Base-by-base conservation (phyloP, 2,888 invertebrate species). In the Caenorhabditis doughertyi region DNA sequence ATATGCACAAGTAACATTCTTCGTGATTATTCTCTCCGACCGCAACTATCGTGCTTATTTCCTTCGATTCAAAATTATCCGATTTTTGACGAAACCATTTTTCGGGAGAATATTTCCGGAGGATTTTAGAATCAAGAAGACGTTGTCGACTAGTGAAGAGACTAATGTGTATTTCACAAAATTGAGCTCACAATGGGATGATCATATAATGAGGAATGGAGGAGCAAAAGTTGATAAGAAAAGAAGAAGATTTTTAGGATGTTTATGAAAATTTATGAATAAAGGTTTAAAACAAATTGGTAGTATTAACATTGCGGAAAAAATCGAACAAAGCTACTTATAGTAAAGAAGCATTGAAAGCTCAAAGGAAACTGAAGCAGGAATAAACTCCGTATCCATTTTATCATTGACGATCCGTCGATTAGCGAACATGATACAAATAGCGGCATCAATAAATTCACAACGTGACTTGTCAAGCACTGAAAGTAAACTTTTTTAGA, bases 111-210 rank as follows among this genome's bases (percentile, higher is more conserved):
- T 76, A 7, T 76, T 76, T 16, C 76, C 76, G 4, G 68, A 76
- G 21, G 76, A 76, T 25, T 76, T 76, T 29, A 39, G 16, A 51
- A 42, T 18, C 13, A 58, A 73, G 21, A 58, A 58, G 25, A 35
- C 18, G 11, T 51, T 76, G n/a, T 58, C 67, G 11, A 67, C 67
- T 8, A 76, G 60, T 29, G 67, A 76, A 29, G 67, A 76, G 29
- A 76, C 76, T 1, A 76, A 76, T 51, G 58, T 76, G 0, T 76
- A 76, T 25, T 76, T 76, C 16, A 29, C 49, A 1, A 76, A 44
- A 21, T 68, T 76, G 49, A 76, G 65, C n/a, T 47, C 25, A 39
- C 76, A 76, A 42, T 76, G 76, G 76, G 76, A 76, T 23, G 67
- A 60, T 47, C 56, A 56, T 21, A 74, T 56, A n/a, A 32, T 42